A percentile compares a stretch with the other conserved stretches of the same genome.
Evolutionary conservation across 2,113 vertebrate species (phyloP).

Genomic region (Electrona antarctica): DNA sequence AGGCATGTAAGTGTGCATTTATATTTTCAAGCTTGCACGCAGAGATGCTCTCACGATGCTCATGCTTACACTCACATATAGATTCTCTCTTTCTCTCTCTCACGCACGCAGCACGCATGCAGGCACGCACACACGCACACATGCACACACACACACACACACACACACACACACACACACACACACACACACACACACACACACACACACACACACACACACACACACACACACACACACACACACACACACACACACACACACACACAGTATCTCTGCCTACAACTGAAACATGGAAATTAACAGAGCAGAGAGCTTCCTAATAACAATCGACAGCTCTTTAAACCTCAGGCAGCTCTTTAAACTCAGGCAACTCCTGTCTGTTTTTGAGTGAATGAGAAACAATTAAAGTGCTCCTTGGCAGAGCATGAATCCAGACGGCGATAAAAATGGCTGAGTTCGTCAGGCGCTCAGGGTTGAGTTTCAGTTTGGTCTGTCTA

Average conservation of each 20-base stretch:
- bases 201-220: not conserved
- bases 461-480: conserved; percentile 11
- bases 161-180: conserved; percentile 1
- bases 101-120: too few species aligned
- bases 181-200: not conserved
- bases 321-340: too few species aligned
- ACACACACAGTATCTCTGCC: not conserved
- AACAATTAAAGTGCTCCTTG: conserved; percentile 61
- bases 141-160: conserved; percentile 15
- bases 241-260: not conserved
- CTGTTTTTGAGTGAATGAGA: conserved; percentile 54
- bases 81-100: too few species aligned
- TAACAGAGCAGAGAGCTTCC: too few species aligned
- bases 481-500: conserved; percentile 26
- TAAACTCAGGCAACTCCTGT: not conserved
- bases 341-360: too few species aligned
- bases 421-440: conserved; percentile 56
- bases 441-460: conserved; percentile 53
- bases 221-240: not conserved
- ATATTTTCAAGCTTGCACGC: too few species aligned
- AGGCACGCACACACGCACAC: not conserved
- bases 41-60: too few species aligned
- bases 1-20: too few species aligned
- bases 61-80: too few species aligned
- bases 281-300: too few species aligned